phyloP scores from a whole-genome alignment of 2,113 vertebrate genomes.

The Coptodon bakossiorum region DNA sequence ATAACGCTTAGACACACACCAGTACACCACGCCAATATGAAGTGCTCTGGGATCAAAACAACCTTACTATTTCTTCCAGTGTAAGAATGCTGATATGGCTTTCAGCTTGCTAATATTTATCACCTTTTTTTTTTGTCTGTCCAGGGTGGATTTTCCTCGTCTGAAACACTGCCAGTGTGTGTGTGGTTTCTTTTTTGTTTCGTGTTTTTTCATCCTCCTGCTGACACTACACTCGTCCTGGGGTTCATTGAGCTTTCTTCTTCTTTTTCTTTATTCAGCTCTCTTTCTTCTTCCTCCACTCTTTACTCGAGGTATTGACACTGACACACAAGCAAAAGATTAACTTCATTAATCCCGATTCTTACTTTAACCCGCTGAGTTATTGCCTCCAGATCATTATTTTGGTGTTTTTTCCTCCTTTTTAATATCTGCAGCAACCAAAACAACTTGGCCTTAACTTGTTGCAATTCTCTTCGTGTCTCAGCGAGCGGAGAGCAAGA shows the following conservation, averaged over 20 bases:
- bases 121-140: not conserved
- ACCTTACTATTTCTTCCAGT: slow-evolving; percentile 26
- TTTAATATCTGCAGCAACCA: slow-evolving; percentile 20
- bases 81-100: slow-evolving; percentile 28
- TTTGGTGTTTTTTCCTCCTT: rapidly evolving
- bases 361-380: slow-evolving; percentile 64
- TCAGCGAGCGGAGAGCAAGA: slow-evolving; percentile 8
- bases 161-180: slow-evolving; percentile 45
- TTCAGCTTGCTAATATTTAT: slow-evolving; percentile 33
- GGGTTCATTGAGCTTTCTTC: slow-evolving; percentile 22
- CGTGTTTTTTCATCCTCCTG: slow-evolving; percentile 10
- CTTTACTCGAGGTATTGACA: slow-evolving; percentile 62
- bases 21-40: slow-evolving; percentile 35
- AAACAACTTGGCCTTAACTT: slow-evolving; percentile 22
- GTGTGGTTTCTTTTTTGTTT: not conserved
- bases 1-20: slow-evolving; percentile 38
- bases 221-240: slow-evolving; percentile 11
- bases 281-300: slow-evolving; percentile 19
- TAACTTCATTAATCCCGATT: slow-evolving; percentile 67
- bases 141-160: not conserved
- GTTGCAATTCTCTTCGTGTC: slow-evolving; percentile 4
- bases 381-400: slow-evolving; percentile 14
- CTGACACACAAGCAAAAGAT: slow-evolving; percentile 60
- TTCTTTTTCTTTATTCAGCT: not conserved
- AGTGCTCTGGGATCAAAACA: slow-evolving; percentile 62